Evolutionary conservation across 2,888 invertebrate genomes (phyloP), one percentile per base, ranked within the genome.

Genomic region (Synanthedon vespiformis): DNA sequence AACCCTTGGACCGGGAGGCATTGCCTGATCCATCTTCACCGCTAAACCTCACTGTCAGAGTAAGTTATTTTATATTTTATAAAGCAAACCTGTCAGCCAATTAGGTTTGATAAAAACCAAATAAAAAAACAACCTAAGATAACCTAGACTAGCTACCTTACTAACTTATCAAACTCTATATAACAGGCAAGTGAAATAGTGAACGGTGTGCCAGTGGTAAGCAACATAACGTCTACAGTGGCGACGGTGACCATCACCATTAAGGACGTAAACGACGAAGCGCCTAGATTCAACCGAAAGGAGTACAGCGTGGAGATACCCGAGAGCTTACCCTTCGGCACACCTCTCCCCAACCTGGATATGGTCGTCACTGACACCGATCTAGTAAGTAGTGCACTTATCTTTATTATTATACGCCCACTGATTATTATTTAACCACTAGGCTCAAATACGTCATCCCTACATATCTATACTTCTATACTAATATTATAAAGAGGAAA

Each of bases 291-390:
- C 79, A 95, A 95, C 80, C 89, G 90, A 49, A 89, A 93, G 49
- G 95, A 96, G 73, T 96, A 95, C 79, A 89, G 89, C 61, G 92
- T 95, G 12, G 91, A 92, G 57, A 90, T 96, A 57, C 92, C 94
- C 0, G 96, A 97, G 78, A 95, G 95, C 64, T 90, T 95, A 10
- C 91, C 93, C 0, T 88, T 92, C 40, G 95, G 95, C 10, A 94
- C 95, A 0, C 93, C 94, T 0, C 79, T 97, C 40, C 94, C 95
- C 0, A 90, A 92, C 64, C 74, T 96, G 58, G 93, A 95, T 62
- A 95, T 96, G 93, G 91, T 91, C 50, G 95, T 96, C 54, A 91
- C 90, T 40, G 96, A 97, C 79, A 92, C 93, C 13, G 96, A 97
- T 79, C 91, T 95, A 69, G 95, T 95, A 76, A 89, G 90, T 82